These are phyloP conservation scores for Melanocharis versteri DNA, from an alignment of 2,113 vertebrate species.

Conservation along the genomic window DNA sequence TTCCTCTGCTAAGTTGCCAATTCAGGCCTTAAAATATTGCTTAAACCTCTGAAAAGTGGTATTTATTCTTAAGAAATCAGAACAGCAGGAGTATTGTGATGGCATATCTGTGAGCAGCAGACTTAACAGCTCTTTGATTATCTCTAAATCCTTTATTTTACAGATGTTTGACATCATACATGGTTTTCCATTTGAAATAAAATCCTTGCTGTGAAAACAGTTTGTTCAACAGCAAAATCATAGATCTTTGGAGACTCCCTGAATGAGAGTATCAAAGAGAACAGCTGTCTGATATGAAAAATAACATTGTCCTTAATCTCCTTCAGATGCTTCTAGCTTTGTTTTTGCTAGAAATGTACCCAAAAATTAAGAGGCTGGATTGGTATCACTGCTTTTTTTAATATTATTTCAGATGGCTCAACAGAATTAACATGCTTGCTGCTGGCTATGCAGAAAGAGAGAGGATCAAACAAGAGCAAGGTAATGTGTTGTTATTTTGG, in stretches of 20 bases:
- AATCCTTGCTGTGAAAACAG: slow-evolving; percentile 36
- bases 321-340: slow-evolving; percentile 7
- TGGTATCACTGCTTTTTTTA: slow-evolving; percentile 40
- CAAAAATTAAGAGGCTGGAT: neutral
- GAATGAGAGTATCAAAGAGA: slow-evolving; percentile 32
- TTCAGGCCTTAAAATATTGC: slow-evolving; percentile 21
- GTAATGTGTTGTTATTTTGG: slow-evolving; percentile 68
- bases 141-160: slow-evolving; percentile 40
- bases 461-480: slow-evolving; percentile 92
- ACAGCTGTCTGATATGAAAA: slow-evolving; percentile 16
- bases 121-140: slow-evolving; percentile 35
- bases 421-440: slow-evolving; percentile 93
- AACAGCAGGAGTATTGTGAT: slow-evolving; percentile 17
- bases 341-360: slow-evolving; percentile 7
- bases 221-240: slow-evolving; percentile 48
- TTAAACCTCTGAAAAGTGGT: slow-evolving; percentile 31
- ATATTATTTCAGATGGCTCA: slow-evolving; percentile 91
- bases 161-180: slow-evolving; percentile 28
- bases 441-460: slow-evolving; percentile 93
- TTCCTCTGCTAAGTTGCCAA: slow-evolving; percentile 21
- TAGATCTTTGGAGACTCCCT: slow-evolving; percentile 2
- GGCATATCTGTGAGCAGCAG: slow-evolving; percentile 43
- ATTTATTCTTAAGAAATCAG: slow-evolving; percentile 49
- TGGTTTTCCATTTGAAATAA: slow-evolving; percentile 41
- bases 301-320: neutral